These are phyloP conservation scores for Nesoenas mayeri DNA, from an alignment of 2,113 vertebrate genomes.

Conservation along the genomic window DNA sequence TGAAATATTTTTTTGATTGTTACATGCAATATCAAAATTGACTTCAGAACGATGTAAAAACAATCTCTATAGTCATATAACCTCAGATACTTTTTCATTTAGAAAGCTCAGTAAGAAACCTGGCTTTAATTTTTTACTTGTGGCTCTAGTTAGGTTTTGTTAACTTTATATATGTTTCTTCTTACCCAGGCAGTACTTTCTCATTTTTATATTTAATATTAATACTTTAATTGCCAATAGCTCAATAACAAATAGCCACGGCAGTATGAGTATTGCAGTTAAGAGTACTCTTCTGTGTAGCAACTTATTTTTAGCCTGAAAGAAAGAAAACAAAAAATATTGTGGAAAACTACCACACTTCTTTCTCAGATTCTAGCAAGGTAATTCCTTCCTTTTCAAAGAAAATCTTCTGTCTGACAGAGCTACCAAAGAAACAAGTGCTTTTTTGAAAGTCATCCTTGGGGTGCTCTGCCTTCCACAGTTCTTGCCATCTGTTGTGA, in stretches of 20 bases:
- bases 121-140: not conserved
- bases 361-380: not conserved
- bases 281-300: not conserved
- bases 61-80: not conserved
- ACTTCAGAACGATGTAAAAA: not conserved
- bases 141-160: not conserved
- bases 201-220: constrained; percentile 8
- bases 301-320: not conserved
- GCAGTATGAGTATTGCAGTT: not conserved
- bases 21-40: not conserved
- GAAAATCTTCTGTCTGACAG: not conserved
- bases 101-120: not conserved
- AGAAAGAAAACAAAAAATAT: not conserved
- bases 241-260: not conserved
- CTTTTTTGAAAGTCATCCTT: not conserved
- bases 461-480: not conserved
- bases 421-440: not conserved
- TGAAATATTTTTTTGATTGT: not conserved
- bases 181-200: not conserved
- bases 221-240: not conserved
- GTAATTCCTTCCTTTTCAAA: not conserved
- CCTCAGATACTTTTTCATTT: not conserved
- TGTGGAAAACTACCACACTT: not conserved
- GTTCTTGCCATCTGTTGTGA: not conserved
- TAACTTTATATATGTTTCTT: not conserved